phyloP scores from a whole-genome alignment of 2,113 vertebrate genomes.

The Cyprinodon variegatus region DNA sequence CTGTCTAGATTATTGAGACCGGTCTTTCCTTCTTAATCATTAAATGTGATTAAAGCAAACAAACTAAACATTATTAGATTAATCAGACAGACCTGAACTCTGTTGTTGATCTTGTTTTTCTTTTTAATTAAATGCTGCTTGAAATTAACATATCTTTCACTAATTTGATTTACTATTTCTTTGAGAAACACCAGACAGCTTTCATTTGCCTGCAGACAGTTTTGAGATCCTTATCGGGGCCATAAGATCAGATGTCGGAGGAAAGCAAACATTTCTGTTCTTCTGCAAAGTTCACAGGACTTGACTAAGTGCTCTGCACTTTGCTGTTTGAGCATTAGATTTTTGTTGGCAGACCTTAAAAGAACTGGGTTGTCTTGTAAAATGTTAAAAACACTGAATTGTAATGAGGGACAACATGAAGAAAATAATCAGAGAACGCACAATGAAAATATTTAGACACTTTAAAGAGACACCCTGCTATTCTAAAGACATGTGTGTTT shows the following conservation, averaged over 20 bases:
- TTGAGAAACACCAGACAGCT: slow-evolving; percentile 71
- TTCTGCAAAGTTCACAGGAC: slow-evolving; percentile 62
- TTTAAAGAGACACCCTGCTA: slow-evolving; percentile 12
- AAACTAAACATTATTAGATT: slow-evolving; percentile 79
- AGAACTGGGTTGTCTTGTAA: neutral
- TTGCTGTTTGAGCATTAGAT: slow-evolving; percentile 23
- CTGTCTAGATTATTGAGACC: slow-evolving; percentile 70
- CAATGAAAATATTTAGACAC: slow-evolving; percentile 15
- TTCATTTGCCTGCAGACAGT: slow-evolving; percentile 67
- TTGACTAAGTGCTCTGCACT: slow-evolving; percentile 54
- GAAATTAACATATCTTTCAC: slow-evolving; percentile 77
- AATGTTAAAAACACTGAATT: neutral
- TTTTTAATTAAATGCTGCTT: slow-evolving; percentile 80
- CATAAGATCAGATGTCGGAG: slow-evolving; percentile 54
- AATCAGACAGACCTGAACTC: slow-evolving; percentile 76
- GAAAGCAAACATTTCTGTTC: slow-evolving; percentile 54
- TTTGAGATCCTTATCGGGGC: slow-evolving; percentile 71
- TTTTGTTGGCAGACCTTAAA: slow-evolving; percentile 10
- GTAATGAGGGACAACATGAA: neutral
- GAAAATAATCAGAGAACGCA: slow-evolving; percentile 9
- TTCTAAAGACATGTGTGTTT: slow-evolving; percentile 15
- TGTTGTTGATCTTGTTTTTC: slow-evolving; percentile 72
- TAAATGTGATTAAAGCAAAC: slow-evolving; percentile 81
- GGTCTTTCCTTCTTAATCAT: slow-evolving; percentile 66
- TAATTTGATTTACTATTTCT: slow-evolving; percentile 77